Evolutionary conservation across 2,113 vertebrate genomes (phyloP).

Genomic region (Rallus limicola): DNA sequence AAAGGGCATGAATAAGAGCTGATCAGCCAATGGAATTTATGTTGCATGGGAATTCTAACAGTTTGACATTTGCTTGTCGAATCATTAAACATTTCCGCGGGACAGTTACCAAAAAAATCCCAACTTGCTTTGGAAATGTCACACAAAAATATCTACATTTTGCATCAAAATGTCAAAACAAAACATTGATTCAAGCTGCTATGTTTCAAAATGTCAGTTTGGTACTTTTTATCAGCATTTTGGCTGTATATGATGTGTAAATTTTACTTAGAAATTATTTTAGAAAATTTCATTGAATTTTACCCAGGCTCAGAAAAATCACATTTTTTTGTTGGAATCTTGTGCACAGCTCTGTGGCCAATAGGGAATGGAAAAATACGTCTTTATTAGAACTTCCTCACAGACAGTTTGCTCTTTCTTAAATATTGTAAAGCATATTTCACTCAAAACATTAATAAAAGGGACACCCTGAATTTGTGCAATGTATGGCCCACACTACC

Average conservation of each 20-base stretch:
- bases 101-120: constrained; percentile 50
- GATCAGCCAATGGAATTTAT: constrained; percentile 32
- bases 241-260: neutral
- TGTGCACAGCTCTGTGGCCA: neutral
- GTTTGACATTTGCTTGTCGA: constrained; percentile 48
- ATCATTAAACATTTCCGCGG: constrained; percentile 42
- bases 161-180: constrained; percentile 67
- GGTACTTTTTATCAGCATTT: constrained; percentile 30
- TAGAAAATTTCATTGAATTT: neutral
- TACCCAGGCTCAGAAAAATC: neutral
- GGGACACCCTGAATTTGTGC: rapidly evolving
- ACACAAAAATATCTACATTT: constrained; percentile 54
- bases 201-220: constrained; percentile 44
- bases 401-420: neutral
- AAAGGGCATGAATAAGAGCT: constrained; percentile 1
- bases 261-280: constrained; percentile 4
- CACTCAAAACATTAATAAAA: neutral
- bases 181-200: constrained; percentile 57
- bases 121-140: constrained; percentile 58
- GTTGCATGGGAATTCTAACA: constrained; percentile 32
- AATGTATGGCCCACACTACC: neutral
- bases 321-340: neutral
- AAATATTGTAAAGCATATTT: neutral
- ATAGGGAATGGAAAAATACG: neutral
- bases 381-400: neutral